Evolutionary conservation across 2,888 invertebrate genomes (phyloP).

Genomic region (Thereva nobilitata): DNA sequence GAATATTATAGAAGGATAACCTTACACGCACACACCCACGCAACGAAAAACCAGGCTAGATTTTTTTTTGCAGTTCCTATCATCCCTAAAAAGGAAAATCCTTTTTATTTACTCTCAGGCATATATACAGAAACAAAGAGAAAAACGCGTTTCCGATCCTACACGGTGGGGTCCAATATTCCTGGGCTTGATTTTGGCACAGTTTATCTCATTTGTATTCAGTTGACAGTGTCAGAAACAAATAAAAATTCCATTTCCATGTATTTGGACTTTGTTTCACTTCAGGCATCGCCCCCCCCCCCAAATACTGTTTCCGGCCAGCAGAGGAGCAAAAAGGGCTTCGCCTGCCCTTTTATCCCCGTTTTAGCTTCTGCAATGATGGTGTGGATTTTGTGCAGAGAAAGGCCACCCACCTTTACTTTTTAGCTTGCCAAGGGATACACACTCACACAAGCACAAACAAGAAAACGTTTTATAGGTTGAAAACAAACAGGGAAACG

Average conservation of each 20-base stretch:
- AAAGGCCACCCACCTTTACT: constrained; percentile 13
- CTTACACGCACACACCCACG: constrained; percentile 10
- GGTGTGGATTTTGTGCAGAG: neutral
- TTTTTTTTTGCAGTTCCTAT: neutral
- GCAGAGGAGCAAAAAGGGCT: neutral
- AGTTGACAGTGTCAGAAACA: constrained; percentile 17
- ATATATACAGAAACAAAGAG: constrained; percentile 24
- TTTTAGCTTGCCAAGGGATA: neutral
- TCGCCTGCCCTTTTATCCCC: constrained; percentile 18
- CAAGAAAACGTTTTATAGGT: neutral
- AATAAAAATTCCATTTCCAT: constrained; percentile 34
- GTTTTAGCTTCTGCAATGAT: constrained; percentile 12
- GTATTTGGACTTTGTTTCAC: constrained; percentile 32
- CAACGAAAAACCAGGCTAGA: neutral
- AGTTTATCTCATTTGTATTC: constrained; percentile 33
- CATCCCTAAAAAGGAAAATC: constrained; percentile 1
- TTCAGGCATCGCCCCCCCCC: constrained; percentile 21
- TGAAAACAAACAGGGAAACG: no score
- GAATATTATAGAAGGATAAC: constrained; percentile 29
- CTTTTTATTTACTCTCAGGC: constrained; percentile 16
- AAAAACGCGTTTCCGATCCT: constrained; percentile 1
- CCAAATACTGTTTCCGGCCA: neutral
- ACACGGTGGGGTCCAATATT: neutral
- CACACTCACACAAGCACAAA: neutral
- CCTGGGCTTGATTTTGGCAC: constrained; percentile 21